Evolutionary conservation across 2,797 vertebrate species (phyloP).

Genomic region (Lagodon rhomboides): DNA sequence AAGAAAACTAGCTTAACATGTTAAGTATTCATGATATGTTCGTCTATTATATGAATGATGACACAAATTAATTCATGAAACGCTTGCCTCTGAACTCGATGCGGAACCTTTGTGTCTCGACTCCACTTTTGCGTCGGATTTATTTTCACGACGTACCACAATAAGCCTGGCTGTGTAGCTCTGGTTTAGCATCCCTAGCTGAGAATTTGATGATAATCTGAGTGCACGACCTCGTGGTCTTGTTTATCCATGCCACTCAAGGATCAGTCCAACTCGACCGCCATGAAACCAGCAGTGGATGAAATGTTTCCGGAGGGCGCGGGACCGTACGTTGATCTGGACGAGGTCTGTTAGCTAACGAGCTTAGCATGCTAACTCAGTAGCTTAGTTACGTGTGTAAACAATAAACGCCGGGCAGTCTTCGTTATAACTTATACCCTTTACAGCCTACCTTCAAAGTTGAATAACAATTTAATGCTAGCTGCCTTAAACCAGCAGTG

Average conservation of each 20-base stretch:
- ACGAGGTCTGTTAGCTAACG: slow-evolving; percentile 84
- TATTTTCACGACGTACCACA: slow-evolving; percentile 56
- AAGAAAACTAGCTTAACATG: not conserved
- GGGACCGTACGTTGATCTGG: slow-evolving; percentile 92
- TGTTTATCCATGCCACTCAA: slow-evolving; percentile 66
- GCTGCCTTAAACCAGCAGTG: not conserved
- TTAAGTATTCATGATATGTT: not conserved
- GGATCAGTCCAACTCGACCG: slow-evolving; percentile 62
- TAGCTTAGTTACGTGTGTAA: not conserved
- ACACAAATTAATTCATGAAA: not conserved
- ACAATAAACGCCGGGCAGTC: too few species aligned
- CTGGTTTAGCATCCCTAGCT: not conserved
- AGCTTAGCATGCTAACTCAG: not conserved
- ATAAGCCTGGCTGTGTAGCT: not conserved
- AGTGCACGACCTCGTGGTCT: not conserved
- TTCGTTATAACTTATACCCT: rapidly evolving
- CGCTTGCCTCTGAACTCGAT: rapidly evolving
- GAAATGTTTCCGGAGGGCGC: slow-evolving; percentile 97
- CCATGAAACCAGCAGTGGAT: slow-evolving; percentile 94
- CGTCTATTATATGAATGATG: not conserved
- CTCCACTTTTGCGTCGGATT: slow-evolving; percentile 47
- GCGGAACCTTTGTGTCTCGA: slow-evolving; percentile 38
- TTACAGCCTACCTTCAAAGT: too few species aligned
- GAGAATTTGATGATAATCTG: not conserved
- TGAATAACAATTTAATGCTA: not conserved